phyloP scores from a whole-genome alignment of 2,113 vertebrate species.

The Verasper variegatus region DNA sequence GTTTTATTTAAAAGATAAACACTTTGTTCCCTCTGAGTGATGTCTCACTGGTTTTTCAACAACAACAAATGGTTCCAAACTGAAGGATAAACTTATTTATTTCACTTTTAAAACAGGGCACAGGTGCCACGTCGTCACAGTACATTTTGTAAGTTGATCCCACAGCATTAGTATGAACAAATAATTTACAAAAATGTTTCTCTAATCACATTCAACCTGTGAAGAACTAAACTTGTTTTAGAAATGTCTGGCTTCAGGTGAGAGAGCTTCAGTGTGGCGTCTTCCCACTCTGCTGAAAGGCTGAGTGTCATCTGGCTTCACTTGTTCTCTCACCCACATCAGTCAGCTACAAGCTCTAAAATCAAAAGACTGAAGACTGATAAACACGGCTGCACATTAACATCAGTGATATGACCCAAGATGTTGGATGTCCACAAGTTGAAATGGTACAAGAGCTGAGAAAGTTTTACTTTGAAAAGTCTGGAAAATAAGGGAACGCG shows the following conservation, averaged over 20 bases:
- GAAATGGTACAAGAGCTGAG: background rate
- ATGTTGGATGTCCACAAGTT: background rate
- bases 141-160: constrained; percentile 58
- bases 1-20: constrained; percentile 37
- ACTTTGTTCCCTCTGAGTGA: background rate
- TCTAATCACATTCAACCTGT: constrained; percentile 59
- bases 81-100: constrained; percentile 59
- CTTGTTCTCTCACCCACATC: background rate
- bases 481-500: background rate
- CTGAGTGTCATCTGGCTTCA: constrained; percentile 28
- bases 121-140: constrained; percentile 39
- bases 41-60: background rate
- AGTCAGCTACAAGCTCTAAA: background rate
- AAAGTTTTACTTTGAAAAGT: background rate
- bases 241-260: constrained; percentile 16
- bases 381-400: background rate
- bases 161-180: constrained; percentile 61
- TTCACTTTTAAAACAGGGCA: constrained; percentile 54
- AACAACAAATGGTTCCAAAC: constrained; percentile 8
- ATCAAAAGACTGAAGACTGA: background rate
- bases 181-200: constrained; percentile 58
- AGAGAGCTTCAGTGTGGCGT: constrained; percentile 1
- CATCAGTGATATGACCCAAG: background rate
- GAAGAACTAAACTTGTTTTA: background rate
- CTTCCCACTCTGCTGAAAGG: constrained; percentile 13